phyloP scores from a whole-genome alignment of 2,888 invertebrate genomes.

The Eledona agricola region DNA sequence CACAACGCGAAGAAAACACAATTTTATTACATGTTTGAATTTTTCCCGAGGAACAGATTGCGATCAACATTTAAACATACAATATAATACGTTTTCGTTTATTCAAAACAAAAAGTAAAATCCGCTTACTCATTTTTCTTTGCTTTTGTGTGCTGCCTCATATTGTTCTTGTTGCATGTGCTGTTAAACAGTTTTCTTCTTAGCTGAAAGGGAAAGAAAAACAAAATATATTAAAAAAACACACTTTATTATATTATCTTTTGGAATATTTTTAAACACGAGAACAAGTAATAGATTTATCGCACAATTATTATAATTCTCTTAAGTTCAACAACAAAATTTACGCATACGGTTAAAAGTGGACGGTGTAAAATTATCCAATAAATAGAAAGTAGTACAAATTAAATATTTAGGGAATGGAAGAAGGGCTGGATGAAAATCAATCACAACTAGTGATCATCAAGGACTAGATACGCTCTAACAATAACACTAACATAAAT shows the following conservation, averaged over 20 bases:
- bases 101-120: no score
- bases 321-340: slow-evolving; percentile 11
- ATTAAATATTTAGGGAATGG: slow-evolving; percentile 2
- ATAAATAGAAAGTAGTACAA: slow-evolving; percentile 17
- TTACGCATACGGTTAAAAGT: slow-evolving; percentile 12
- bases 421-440: slow-evolving; percentile 6
- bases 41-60: no score
- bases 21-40: no score
- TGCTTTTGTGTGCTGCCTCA: no score
- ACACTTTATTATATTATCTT: slow-evolving; percentile 2
- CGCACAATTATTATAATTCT: no score
- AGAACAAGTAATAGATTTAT: slow-evolving; percentile 2
- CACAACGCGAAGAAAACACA: no score
- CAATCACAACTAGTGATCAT: slow-evolving; percentile 13
- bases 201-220: no score
- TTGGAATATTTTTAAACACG: slow-evolving; percentile 1
- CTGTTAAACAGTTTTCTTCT: no score
- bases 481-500: slow-evolving; percentile 12
- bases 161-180: no score
- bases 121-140: no score
- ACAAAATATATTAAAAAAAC: background rate
- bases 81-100: no score
- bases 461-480: slow-evolving; percentile 27
- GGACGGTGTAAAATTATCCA: slow-evolving; percentile 23
- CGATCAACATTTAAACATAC: no score